Evolutionary conservation across 2,888 invertebrate species (phyloP).

Genomic region (Acrobeloides nanus): DNA sequence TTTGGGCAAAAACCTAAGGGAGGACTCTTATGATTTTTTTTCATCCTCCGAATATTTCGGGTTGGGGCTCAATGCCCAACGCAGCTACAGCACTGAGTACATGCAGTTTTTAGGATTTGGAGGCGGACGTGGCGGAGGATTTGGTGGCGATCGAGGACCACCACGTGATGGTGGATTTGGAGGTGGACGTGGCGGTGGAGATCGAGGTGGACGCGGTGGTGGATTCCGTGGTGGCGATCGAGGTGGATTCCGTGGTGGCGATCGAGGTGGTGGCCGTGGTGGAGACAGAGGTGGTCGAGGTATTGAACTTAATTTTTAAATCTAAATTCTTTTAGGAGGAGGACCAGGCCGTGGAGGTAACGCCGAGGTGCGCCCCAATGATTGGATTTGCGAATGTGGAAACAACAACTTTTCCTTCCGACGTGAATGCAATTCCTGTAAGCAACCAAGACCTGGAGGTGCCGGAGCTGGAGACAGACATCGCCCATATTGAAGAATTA

Average conservation of each 20-base stretch:
- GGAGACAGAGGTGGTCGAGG: slow-evolving; percentile 10
- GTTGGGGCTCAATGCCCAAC: too few relatives aligned
- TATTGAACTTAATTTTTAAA: background rate
- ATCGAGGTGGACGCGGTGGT: slow-evolving; percentile 1
- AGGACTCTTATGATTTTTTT: too few relatives aligned
- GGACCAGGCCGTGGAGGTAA: slow-evolving; percentile 14
- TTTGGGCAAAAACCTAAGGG: too few relatives aligned
- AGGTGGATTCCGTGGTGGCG: slow-evolving; percentile 12
- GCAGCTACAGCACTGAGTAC: too few relatives aligned
- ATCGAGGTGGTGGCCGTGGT: slow-evolving; percentile 10
- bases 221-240: slow-evolving; percentile 10
- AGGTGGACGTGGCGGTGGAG: slow-evolving; percentile 10
- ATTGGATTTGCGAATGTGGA: slow-evolving; percentile 47
- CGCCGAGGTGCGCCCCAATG: slow-evolving; percentile 35
- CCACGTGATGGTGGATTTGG: slow-evolving; percentile 10
- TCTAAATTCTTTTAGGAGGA: slow-evolving; percentile 1
- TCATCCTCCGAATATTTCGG: too few relatives aligned
- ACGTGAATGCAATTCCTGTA: slow-evolving; percentile 31
- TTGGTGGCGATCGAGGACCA: too few relatives aligned
- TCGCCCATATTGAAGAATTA: too few relatives aligned
- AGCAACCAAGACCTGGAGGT: slow-evolving; percentile 14
- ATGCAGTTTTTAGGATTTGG: too few relatives aligned
- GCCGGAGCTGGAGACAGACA: slow-evolving; percentile 16
- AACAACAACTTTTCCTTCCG: slow-evolving; percentile 50
- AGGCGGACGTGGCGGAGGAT: too few relatives aligned